These are phyloP conservation scores for Lacerta agilis DNA, from an alignment of 2,797 vertebrate genomes.

Conservation along the genomic window DNA sequence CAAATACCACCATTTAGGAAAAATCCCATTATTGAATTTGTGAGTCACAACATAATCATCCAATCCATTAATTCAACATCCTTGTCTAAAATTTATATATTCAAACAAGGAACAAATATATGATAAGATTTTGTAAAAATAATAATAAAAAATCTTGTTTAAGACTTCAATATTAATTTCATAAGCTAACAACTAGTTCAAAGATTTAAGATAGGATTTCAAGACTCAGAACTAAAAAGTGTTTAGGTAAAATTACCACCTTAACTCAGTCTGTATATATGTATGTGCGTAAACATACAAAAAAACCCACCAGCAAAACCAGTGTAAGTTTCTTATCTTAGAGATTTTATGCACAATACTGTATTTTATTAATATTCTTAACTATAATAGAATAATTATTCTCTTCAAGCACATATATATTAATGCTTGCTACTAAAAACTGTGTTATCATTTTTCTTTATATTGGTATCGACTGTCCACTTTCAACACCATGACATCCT, in stretches of 20 bases:
- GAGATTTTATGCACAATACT: background rate
- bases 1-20: background rate
- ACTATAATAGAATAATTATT: background rate
- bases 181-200: background rate
- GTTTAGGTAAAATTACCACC: background rate
- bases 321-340: background rate
- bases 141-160: background rate
- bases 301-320: background rate
- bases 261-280: background rate
- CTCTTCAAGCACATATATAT: constrained; percentile 30
- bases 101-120: background rate
- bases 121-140: background rate
- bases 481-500: constrained; percentile 13
- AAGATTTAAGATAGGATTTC: background rate
- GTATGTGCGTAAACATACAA: background rate
- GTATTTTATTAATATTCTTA: background rate
- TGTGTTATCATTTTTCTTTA: constrained; percentile 50
- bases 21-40: background rate
- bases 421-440: constrained; percentile 41
- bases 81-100: background rate
- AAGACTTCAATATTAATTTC: background rate
- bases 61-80: background rate
- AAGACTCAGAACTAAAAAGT: background rate
- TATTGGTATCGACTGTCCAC: constrained; percentile 1
- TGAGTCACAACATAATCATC: background rate